Evolutionary conservation across 2,888 invertebrate species (phyloP), one percentile per base, ranked within the genome.

Genomic region (Azorinus chamasolen): DNA sequence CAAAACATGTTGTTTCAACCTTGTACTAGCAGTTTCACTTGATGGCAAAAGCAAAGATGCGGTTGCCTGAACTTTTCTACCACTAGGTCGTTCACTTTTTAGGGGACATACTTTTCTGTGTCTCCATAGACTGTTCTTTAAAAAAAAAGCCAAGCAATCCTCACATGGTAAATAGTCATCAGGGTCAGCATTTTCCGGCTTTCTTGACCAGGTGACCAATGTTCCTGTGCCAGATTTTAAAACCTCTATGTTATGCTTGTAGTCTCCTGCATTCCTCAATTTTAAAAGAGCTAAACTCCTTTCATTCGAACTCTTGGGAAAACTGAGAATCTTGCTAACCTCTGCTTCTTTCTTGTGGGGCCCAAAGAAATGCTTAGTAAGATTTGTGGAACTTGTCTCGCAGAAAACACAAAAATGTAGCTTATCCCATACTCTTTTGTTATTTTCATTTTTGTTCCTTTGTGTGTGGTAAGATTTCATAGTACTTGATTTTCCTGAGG

Each of bases 251-350:
- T 74, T 74, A 46, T 74, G 68, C 51, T 74, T 55, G 55, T 63
- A 74, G 51, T 74, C 68, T 12, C 74, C 74, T 32, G 68, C 63
- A 55, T 68, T 74, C 58, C 74, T 54, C 8, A 74, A 57, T 41
- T 63, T 62, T n/a, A 50, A 10, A 18, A 74, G n/a, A 16, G 41
- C 62, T 20, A 50, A 32, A 14, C 32, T 48, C 50, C 74, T 62
- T 32, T 57, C 58, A 16, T 61, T 68, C 39, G 63, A 68, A 8
- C 63, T 55, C n/a, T 55, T 50, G 32, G 57, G 53, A 55, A 51
- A 41, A 25, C 41, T 55, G 14, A 55, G n/a, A 27, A 74, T 63
- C 25, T 24, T 43, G 18, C 50, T 48, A 20, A 68, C 68, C 32
- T 63, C 62, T n/a, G 22, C n/a, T 68, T 74, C 74, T 43, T 20